Evolutionary conservation across 2,888 invertebrate species (phyloP).

Genomic region (Labia minor): DNA sequence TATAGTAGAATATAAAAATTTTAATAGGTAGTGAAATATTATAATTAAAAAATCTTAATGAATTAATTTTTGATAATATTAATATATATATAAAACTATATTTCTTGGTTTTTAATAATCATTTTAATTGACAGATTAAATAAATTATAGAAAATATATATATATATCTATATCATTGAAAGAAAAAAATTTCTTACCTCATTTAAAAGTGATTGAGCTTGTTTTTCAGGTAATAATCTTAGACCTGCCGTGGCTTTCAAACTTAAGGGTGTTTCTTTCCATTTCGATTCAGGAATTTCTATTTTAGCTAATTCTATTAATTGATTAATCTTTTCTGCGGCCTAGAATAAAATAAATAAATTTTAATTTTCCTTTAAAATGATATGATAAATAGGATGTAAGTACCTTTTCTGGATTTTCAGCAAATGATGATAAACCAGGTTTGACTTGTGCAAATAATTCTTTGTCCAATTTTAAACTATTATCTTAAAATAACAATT

Average conservation of each 20-base stretch:
- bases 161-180: no score
- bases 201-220: conserved; percentile 58
- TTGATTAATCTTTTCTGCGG: conserved; percentile 59
- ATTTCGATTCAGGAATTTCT: conserved; percentile 63
- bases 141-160: no score
- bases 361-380: conserved; percentile 14
- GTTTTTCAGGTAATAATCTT: conserved; percentile 53
- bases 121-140: no score
- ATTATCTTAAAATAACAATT: conserved; percentile 31
- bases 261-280: conserved; percentile 66
- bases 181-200: conserved; percentile 50
- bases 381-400: conserved; percentile 4
- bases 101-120: no score
- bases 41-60: no score
- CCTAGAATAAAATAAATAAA: conserved; percentile 39
- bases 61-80: no score
- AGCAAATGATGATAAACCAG: conserved; percentile 81
- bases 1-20: no score
- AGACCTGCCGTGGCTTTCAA: conserved; percentile 91
- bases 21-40: no score
- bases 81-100: no score
- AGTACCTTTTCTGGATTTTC: conserved; percentile 59
- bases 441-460: conserved; percentile 73
- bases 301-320: conserved; percentile 65
- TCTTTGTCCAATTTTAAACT: conserved; percentile 72